Evolutionary conservation across 2,113 vertebrate genomes (phyloP).

Genomic region (Gallinago media): DNA sequence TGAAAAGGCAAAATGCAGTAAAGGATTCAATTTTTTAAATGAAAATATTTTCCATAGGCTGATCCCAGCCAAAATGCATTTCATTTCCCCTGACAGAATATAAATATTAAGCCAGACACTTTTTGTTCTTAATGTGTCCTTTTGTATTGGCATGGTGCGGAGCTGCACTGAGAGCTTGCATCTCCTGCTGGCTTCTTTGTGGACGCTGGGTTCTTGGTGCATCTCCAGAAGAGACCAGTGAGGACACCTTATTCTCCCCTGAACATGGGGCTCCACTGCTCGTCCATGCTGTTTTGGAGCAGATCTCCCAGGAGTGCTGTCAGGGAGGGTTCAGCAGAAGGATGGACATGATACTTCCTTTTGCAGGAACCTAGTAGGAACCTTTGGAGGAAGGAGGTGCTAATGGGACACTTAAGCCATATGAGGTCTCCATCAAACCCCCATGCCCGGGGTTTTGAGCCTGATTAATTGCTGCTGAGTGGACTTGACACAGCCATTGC

Average conservation of each 20-base stretch:
- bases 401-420: background rate
- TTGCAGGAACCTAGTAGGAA: background rate
- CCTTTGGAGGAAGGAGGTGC: background rate
- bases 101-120: constrained; percentile 40
- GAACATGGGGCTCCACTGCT: background rate
- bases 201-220: background rate
- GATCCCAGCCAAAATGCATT: constrained; percentile 35
- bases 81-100: constrained; percentile 11
- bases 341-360: background rate
- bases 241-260: background rate
- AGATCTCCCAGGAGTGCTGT: background rate
- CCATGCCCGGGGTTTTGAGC: rapidly evolving
- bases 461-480: background rate
- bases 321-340: background rate
- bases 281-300: rapidly evolving
- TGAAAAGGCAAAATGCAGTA: background rate
- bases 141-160: background rate
- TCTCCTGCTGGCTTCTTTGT: background rate
- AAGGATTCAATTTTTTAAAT: constrained; percentile 15
- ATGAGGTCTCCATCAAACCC: background rate
- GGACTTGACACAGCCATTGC: background rate
- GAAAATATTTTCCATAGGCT: background rate
- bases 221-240: background rate
- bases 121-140: constrained; percentile 24
- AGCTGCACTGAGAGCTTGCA: background rate